Evolutionary conservation across 1,140 invertebrate species (phyloP), one percentile per base, ranked within the genome.

Genomic region (Leucophenga varia): DNA sequence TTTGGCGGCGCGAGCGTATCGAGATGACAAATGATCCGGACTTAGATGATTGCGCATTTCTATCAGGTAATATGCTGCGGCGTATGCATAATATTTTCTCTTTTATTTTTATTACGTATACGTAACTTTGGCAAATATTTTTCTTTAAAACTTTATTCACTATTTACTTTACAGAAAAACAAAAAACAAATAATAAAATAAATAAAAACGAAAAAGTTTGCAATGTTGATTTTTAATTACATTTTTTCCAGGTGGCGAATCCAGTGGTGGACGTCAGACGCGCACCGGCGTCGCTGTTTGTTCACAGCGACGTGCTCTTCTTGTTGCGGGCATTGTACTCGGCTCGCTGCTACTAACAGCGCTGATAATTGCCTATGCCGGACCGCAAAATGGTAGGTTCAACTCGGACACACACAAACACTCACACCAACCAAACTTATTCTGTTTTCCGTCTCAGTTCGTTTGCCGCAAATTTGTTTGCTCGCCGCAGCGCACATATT

Each of bases 21-120:
- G 72, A 75, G 64, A 75, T 75, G 73, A 74, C 72, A 65, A 74
- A 87, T 75, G 90, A 93, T 69, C 89, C 90, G 74, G 91, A 95
- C 82, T 84, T 94, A 59, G 91, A 93, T 75, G 91, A 95, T 80
- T 90, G 92, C 63, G 90, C 91, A 25, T 93, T 93, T 79, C 79
- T 93, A 69, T 93, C 91, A 81, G 91, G 90, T 90, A 77, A 65
- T 65, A 68, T 25, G 22, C 22, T n/a, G n/a, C 22, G 22, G 22
- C 10, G 22, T 25, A 25, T 25, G 22, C 22, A 10, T 25, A 25
- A 25, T 25, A 10, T 25, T 25, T 25, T n/a, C n/a, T n/a, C n/a
- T n/a, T n/a, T n/a, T n/a, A n/a, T n/a, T n/a, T n/a, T n/a, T n/a
- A n/a, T n/a, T n/a, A n/a, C n/a, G n/a, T n/a, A n/a, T n/a, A n/a